Conservation (phyloP, 2,113 vertebrate species). For the Prinia subflava region DNA sequence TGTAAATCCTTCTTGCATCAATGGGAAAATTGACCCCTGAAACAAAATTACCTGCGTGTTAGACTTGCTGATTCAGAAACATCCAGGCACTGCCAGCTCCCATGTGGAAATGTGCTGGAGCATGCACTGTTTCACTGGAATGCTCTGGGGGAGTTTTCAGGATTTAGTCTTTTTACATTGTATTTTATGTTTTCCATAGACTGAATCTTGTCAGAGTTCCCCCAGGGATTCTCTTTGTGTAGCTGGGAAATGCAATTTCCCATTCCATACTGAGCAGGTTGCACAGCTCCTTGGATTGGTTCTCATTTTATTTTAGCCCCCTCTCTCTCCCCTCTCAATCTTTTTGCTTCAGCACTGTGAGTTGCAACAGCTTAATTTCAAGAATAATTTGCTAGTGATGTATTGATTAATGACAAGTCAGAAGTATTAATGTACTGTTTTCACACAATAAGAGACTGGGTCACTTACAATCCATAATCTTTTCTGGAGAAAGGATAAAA, state of each 20-base stretch:
- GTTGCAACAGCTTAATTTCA: neutral
- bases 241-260: neutral
- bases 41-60: neutral
- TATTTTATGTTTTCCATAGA: neutral
- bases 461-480: neutral
- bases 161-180: neutral
- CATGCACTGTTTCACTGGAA: neutral
- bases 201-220: neutral
- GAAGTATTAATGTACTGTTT: neutral
- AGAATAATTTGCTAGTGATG: neutral
- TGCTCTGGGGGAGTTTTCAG: neutral
- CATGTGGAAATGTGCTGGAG: neutral
- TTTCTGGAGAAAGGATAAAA: neutral
- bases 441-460: neutral
- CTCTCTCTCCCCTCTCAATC: neutral
- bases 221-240: neutral
- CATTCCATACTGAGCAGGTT: neutral
- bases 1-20: conserved; percentile 68
- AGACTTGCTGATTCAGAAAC: conserved; percentile 33
- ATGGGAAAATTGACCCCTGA: conserved; percentile 57
- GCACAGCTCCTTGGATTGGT: neutral
- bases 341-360: neutral
- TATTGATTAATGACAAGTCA: neutral
- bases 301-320: neutral
- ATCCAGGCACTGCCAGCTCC: neutral